Percentiles rank a stretch among this genome's conserved stretches.
phyloP scores from a whole-genome alignment of 2,797 vertebrate species.

The Enteromius paludinosus region DNA sequence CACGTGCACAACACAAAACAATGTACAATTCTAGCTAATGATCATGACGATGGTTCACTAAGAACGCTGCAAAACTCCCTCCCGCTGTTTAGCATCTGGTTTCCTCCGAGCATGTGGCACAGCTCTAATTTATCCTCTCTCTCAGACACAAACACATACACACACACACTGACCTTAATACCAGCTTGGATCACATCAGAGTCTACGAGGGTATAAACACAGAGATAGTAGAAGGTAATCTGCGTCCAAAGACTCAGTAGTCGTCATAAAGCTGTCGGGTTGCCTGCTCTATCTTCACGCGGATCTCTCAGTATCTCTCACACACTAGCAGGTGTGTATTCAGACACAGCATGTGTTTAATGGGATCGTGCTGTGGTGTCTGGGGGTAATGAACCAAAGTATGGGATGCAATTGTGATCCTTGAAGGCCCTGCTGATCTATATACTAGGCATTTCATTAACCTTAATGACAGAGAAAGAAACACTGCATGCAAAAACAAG shows the following conservation, averaged over 20 bases:
- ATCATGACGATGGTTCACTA: conserved; percentile 4
- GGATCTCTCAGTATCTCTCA: neutral
- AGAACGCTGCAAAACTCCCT: conserved; percentile 36
- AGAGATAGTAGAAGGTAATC: conserved; percentile 33
- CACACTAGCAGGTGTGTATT: conserved; percentile 15
- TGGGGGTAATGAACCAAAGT: conserved; percentile 29
- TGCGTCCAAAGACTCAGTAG: neutral
- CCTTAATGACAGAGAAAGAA: conserved; percentile 5
- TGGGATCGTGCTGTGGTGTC: neutral
- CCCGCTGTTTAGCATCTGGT: conserved; percentile 60
- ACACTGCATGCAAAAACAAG: neutral
- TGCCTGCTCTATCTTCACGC: neutral
- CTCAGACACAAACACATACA: conserved; percentile 43
- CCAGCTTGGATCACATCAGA: conserved; percentile 61
- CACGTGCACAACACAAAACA: neutral
- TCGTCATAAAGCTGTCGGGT: conserved; percentile 49
- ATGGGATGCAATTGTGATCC: conserved; percentile 32
- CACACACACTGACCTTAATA: conserved; percentile 68
- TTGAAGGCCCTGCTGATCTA: conserved; percentile 32
- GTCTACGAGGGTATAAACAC: conserved; percentile 53
- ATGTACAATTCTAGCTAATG: conserved; percentile 17
- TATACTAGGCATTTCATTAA: conserved; percentile 47
- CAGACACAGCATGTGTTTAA: conserved; percentile 41
- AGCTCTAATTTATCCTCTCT: conserved; percentile 49
- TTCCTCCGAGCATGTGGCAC: conserved; percentile 45